These are phyloP conservation scores for Drosophila miranda DNA, from an alignment of 1,140 invertebrate genomes.

Conservation along the genomic window DNA sequence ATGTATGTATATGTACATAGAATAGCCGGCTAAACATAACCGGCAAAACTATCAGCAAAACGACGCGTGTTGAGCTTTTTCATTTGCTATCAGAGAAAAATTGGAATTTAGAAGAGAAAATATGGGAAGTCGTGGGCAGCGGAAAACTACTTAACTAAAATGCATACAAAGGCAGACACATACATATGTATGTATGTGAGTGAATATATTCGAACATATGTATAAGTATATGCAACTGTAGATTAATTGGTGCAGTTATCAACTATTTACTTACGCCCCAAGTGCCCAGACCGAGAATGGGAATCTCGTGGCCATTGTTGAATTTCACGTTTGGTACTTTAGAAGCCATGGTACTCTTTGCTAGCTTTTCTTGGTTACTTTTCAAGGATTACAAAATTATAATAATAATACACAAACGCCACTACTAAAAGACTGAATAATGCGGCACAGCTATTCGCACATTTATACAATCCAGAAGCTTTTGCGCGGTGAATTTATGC, in stretches of 20 bases:
- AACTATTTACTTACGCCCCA: conserved; percentile 86
- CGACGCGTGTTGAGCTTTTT: conserved; percentile 28
- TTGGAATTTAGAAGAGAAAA: conserved; percentile 14
- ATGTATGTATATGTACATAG: background rate
- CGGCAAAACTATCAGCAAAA: conserved; percentile 39
- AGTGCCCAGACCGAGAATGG: conserved; percentile 89
- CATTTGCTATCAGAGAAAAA: conserved; percentile 8
- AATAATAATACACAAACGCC: conserved; percentile 3
- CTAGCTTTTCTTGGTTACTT: conserved; percentile 5
- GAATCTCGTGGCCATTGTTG: conserved; percentile 86
- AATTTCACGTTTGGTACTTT: conserved; percentile 84
- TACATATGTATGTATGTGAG: background rate
- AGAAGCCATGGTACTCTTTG: conserved; percentile 41
- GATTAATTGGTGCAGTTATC: conserved; percentile 13
- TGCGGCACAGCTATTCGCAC: conserved; percentile 47
- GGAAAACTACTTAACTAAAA: conserved; percentile 36
- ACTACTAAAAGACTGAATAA: conserved; percentile 27
- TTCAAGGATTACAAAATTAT: conserved; percentile 19
- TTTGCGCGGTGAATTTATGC: no score
- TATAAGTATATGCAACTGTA: conserved; percentile 4
- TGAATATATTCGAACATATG: conserved; percentile 1
- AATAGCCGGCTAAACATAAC: conserved; percentile 22
- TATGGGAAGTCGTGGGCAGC: conserved; percentile 44
- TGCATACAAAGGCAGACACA: background rate
- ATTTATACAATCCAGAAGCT: conserved; percentile 43